Evolutionary conservation across 2,888 invertebrate genomes (phyloP).

Genomic region (Mystacides longicornis): DNA sequence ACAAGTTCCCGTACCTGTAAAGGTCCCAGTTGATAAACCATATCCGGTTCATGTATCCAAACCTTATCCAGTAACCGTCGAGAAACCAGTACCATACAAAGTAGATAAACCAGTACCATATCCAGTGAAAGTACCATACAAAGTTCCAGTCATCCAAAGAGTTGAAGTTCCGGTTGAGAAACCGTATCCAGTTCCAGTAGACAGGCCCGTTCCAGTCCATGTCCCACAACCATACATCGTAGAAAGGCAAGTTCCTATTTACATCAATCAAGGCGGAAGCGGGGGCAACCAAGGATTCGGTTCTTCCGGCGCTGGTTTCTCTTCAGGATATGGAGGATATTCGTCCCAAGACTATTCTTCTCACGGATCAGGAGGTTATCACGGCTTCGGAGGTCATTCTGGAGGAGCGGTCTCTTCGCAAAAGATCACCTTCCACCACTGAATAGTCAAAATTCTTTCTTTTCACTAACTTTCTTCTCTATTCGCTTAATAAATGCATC

Average conservation of each 20-base stretch:
- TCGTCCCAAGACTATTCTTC: neutral
- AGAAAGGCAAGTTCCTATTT: constrained; percentile 22
- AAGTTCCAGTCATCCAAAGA: constrained; percentile 24
- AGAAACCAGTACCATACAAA: constrained; percentile 20
- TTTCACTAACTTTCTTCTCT: neutral
- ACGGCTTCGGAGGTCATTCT: constrained; percentile 4
- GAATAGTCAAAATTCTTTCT: neutral
- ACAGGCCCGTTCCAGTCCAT: constrained; percentile 22
- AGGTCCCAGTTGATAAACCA: constrained; percentile 45
- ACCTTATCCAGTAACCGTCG: constrained; percentile 23
- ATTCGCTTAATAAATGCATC: neutral
- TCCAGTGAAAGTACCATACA: constrained; percentile 25
- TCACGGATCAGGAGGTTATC: neutral
- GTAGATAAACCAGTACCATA: constrained; percentile 25
- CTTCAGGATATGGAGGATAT: neutral
- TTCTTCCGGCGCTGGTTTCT: neutral
- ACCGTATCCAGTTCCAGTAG: constrained; percentile 26
- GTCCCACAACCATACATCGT: constrained; percentile 24
- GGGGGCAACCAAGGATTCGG: neutral
- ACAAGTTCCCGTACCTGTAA: constrained; percentile 42
- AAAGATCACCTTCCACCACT: constrained; percentile 16
- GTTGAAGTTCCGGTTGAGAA: constrained; percentile 23
- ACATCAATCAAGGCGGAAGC: constrained; percentile 14
- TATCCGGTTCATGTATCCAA: constrained; percentile 47
- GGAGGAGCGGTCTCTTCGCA: constrained; percentile 13